Evolutionary conservation across 2,113 vertebrate genomes (phyloP).

Genomic region (Nibea albiflora): DNA sequence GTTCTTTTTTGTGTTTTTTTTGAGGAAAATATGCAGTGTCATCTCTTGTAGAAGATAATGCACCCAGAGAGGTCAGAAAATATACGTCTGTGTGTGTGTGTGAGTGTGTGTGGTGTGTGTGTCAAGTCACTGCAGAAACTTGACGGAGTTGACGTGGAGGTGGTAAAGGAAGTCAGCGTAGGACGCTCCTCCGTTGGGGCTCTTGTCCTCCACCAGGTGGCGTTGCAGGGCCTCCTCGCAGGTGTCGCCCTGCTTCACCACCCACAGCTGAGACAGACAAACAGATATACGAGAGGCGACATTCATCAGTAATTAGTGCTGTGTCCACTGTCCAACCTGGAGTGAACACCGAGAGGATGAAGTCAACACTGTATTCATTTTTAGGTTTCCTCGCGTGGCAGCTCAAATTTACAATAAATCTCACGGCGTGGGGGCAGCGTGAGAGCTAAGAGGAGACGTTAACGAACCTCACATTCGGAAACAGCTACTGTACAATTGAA

Average conservation of each 20-base stretch:
- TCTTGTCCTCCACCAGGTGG: conserved; percentile 86
- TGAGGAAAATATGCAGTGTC: background rate
- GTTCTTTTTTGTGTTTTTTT: background rate
- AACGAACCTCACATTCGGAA: background rate
- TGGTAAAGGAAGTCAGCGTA: conserved; percentile 87
- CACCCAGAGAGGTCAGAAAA: background rate
- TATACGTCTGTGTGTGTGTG: background rate
- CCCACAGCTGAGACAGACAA: conserved; percentile 70
- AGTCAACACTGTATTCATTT: no score
- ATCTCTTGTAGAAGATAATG: background rate
- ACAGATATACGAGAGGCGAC: background rate
- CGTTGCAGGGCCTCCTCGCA: conserved; percentile 83
- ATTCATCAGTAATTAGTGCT: no score
- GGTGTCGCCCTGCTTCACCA: conserved; percentile 83
- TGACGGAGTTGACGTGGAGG: conserved; percentile 83
- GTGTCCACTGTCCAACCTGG: background rate
- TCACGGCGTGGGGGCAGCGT: background rate
- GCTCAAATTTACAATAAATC: background rate
- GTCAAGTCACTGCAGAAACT: conserved; percentile 71
- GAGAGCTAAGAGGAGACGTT: background rate
- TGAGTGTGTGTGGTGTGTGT: background rate
- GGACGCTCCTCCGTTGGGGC: conserved; percentile 85
- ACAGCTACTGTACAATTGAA: background rate
- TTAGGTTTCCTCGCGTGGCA: no score
- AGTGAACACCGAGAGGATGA: no score